Conservation (phyloP, 2,888 invertebrate species). For the Parthenolecanium corni region DNA sequence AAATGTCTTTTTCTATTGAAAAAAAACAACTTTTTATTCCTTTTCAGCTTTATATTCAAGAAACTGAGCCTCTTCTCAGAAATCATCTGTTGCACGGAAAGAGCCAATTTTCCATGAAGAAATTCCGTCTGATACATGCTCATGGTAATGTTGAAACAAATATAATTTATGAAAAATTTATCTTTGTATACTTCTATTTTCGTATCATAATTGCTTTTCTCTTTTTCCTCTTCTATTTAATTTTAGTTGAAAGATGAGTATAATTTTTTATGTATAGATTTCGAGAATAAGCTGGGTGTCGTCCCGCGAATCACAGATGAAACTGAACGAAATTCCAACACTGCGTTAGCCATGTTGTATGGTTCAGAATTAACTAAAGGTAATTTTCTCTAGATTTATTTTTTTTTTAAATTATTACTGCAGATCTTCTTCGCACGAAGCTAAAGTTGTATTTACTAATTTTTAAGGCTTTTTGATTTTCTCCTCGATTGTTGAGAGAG, state of each 20-base stretch:
- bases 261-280: conserved; percentile 12
- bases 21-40: too few species aligned
- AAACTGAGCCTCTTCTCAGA: conserved; percentile 40
- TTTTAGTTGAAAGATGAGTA: neutral
- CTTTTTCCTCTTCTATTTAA: neutral
- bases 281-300: conserved; percentile 19
- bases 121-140: conserved; percentile 10
- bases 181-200: too few species aligned
- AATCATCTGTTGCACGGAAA: conserved; percentile 3
- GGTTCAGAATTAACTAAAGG: conserved; percentile 48
- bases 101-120: conserved; percentile 5
- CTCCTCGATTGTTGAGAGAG: too few species aligned
- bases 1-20: too few species aligned
- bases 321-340: conserved; percentile 39
- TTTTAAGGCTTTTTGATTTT: too few species aligned
- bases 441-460: too few species aligned
- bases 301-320: conserved; percentile 29
- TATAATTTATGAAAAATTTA: too few species aligned
- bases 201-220: neutral
- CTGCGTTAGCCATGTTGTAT: conserved; percentile 62
- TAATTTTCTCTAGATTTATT: conserved; percentile 34
- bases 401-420: too few species aligned
- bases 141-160: neutral
- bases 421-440: too few species aligned
- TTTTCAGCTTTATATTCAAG: conserved; percentile 57